These are phyloP conservation scores for Dryomyza anilis DNA, from an alignment of 2,888 invertebrate genomes.

Conservation along the genomic window DNA sequence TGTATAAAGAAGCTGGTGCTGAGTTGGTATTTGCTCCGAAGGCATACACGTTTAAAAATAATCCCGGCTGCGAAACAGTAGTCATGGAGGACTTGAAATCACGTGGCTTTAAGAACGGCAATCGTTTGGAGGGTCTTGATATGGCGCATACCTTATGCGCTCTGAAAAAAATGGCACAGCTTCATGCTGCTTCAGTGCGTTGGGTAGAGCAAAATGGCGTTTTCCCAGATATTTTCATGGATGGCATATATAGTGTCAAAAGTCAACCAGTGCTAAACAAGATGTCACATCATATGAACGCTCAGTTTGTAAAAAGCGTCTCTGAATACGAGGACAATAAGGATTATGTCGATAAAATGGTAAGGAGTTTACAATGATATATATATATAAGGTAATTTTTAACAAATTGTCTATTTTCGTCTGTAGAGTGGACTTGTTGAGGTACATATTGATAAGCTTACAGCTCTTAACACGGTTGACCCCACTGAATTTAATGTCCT, in stretches of 20 bases:
- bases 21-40: constrained; percentile 41
- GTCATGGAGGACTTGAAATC: constrained; percentile 47
- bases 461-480: constrained; percentile 20
- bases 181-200: constrained; percentile 52
- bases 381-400: no score
- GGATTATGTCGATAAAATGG: constrained; percentile 32
- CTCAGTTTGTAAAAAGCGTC: constrained; percentile 28
- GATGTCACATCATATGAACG: neutral
- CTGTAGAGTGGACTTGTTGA: no score
- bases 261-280: constrained; percentile 21
- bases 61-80: constrained; percentile 36
- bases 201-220: constrained; percentile 38
- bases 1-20: constrained; percentile 40
- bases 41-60: constrained; percentile 34
- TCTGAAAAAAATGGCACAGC: constrained; percentile 47
- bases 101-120: constrained; percentile 44
- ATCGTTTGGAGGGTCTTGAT: constrained; percentile 48
- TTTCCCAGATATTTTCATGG: constrained; percentile 31
- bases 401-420: no score
- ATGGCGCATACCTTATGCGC: constrained; percentile 44
- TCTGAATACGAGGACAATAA: constrained; percentile 8
- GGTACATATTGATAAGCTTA: constrained; percentile 28
- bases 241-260: constrained; percentile 32
- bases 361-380: no score
- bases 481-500: constrained; percentile 42